Base-by-base conservation (phyloP, 2,888 invertebrate genomes). In the Ypsolopha sequella region DNA sequence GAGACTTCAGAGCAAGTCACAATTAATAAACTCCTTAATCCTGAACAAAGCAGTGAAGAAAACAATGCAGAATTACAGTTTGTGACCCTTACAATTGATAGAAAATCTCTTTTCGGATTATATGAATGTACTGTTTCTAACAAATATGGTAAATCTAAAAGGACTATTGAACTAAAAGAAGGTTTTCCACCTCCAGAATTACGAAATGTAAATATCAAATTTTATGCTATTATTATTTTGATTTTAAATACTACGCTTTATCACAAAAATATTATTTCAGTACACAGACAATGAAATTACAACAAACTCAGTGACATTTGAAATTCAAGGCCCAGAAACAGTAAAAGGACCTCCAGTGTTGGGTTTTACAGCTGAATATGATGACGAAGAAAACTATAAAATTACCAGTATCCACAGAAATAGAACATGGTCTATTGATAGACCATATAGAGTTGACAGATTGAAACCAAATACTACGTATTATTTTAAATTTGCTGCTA, bases 281-380 rank as follows among this genome's bases (percentile, higher is more conserved):
- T 65, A 64, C 52, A 34, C 61, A 62, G 48, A 61, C 53, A 67
- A 69, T 41, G 36, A 46, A 35, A 38, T 44, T 1, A 49, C 52
- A 24, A 70, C 80, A 36, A 71, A 76, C 24, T 73, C 82, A 36
- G 70, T 67, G 0, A 70, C 67, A 1, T 85, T 84, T 51, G 41
- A 55, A 9, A 68, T 84, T 6, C 56, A 59, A n/a, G 60, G 58
- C 3, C 74, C 74, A 34, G 56, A 54, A 0, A 43, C 55, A n/a
- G 56, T 62, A 1, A 60, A 62, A 7, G 73, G 75, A 0, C 82
- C 82, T 6, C 54, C 61, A 0, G 58, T 81, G 6, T 60, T 70
- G 14, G 85, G 80, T 0, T 79, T 65, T 54, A 70, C 65, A 7
- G 72, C 78, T 0, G 76, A 77, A 55, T 86, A 85, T 51, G 84